Evolutionary conservation across 1,140 invertebrate species (phyloP).

Genomic region (Medauroidea extradentata): DNA sequence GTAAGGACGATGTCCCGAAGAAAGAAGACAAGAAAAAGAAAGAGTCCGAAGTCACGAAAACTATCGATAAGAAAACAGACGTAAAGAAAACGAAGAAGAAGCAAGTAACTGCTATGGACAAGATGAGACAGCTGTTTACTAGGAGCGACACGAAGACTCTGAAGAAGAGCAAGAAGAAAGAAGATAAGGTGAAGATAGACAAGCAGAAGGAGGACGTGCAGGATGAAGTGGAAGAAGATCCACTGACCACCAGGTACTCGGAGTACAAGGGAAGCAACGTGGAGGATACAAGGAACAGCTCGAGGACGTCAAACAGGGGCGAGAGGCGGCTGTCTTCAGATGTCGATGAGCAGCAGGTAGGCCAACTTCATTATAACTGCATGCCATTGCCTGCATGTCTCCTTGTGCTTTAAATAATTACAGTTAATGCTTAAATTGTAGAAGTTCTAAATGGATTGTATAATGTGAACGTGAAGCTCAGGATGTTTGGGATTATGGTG

Average conservation of each 20-base stretch:
- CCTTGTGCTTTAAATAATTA: too few species aligned
- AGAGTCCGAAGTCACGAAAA: background rate
- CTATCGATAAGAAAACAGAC: constrained; percentile 42
- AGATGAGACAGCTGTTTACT: constrained; percentile 53
- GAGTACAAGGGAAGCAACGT: constrained; percentile 20
- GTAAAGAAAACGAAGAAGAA: constrained; percentile 25
- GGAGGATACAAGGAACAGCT: background rate
- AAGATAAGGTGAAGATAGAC: constrained; percentile 19
- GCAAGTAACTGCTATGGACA: constrained; percentile 3
- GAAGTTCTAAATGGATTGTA: too few species aligned
- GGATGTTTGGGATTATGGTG: too few species aligned
- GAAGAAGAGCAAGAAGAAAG: constrained; percentile 48
- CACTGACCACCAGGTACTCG: constrained; percentile 17
- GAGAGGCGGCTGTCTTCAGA: too few species aligned
- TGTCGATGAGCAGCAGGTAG: too few species aligned
- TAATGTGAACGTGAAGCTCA: too few species aligned
- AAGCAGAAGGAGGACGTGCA: constrained; percentile 11
- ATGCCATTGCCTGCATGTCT: too few species aligned
- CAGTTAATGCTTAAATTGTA: too few species aligned
- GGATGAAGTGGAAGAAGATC: constrained; percentile 14
- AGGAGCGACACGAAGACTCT: constrained; percentile 45
- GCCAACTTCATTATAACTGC: too few species aligned
- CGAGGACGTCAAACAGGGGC: background rate
- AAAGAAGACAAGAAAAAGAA: background rate
- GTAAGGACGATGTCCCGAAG: background rate